Percentiles rank a stretch among this genome's conserved stretches.
Evolutionary conservation across 2,113 vertebrate species (phyloP).

Genomic region (Colistium nudipinnis): DNA sequence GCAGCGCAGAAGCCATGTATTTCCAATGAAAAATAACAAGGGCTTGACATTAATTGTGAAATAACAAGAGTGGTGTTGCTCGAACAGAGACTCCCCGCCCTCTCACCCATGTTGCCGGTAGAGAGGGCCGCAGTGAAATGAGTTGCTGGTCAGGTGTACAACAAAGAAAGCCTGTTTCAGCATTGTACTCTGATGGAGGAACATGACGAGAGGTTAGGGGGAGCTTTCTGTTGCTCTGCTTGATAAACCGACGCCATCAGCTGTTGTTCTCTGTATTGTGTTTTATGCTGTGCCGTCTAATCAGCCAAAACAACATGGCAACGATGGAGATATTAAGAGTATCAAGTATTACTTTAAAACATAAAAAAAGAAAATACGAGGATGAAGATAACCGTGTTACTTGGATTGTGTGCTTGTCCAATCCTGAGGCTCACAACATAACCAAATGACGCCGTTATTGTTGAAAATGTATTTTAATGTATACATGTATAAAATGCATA

Average conservation of each 20-base stretch:
- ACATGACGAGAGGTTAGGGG: conserved; percentile 76
- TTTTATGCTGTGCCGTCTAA: conserved; percentile 14
- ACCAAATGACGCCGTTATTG: conserved; percentile 56
- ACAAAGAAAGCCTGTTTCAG: conserved; percentile 67
- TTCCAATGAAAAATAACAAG: conserved; percentile 82
- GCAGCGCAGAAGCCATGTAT: conserved; percentile 68
- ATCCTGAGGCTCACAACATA: conserved; percentile 20
- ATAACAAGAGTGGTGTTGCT: conserved; percentile 77
- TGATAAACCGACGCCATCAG: conserved; percentile 65
- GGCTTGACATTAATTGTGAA: conserved; percentile 84
- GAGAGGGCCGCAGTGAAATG: conserved; percentile 62
- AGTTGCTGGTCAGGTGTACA: conserved; percentile 79
- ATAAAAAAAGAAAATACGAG: not conserved
- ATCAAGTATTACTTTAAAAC: not conserved
- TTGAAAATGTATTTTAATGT: conserved; percentile 60
- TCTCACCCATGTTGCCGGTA: conserved; percentile 62
- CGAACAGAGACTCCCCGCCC: conserved; percentile 69
- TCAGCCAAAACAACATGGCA: conserved; percentile 3
- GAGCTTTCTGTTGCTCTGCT: conserved; percentile 47
- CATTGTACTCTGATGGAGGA: conserved; percentile 56
- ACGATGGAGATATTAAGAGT: not conserved
- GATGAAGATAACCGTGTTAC: not conserved
- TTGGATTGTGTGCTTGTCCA: conserved; percentile 30
- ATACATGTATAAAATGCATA: conserved; percentile 68
- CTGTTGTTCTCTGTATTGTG: conserved; percentile 51